Evolutionary conservation across 2,888 invertebrate genomes (phyloP), one percentile per base, ranked within the genome.

Genomic region (Sylvicola fuscatus): DNA sequence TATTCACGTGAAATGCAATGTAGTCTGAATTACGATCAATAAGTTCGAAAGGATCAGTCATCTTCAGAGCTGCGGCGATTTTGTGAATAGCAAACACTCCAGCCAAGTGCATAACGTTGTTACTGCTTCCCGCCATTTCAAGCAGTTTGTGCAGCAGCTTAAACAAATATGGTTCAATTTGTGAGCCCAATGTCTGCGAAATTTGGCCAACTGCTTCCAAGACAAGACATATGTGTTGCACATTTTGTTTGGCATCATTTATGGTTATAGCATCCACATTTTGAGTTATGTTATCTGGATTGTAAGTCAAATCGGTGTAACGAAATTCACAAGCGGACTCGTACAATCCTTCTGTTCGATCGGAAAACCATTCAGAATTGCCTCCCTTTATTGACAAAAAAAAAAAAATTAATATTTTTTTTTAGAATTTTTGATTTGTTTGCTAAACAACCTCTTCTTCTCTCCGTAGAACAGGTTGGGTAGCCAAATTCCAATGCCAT

Each of bases 11-110:
- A 47, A 70, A 71, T 0, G 76, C 71, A 48, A 81, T 67, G 50
- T 80, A 83, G 52, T 82, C 81, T 0, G 74, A 68, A 49, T 82
- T 80, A 27, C 54, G 49, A 35, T 65, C 65, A 39, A 84, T 64
- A 14, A 83, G 63, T n/a, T 68, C 64, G 0, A 65, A 61, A 3
- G 73, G 64, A 37, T 57, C 53, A 1, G 46, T 41, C 49, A 67
- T 66, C 1, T 63, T 65, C 43, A 72, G 63, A 0, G 75, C 69
- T 27, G 45, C 38, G 7, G 74, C 66, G 16, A 80, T 62, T 36
- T 63, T 62, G 31, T 61, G 50, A 5, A 78, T 56, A 1, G 73
- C 64, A 42, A 59, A 60, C 36, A 67, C 52, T 0, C 78, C 79
- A 1, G 74, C 65, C 31, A 63, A 47, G 48, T 70, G 70, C 0